Percentiles rank a stretch among this genome's conserved stretches.
Evolutionary conservation across 2,888 invertebrate species (phyloP).

Genomic region (Macroteleia sp.): DNA sequence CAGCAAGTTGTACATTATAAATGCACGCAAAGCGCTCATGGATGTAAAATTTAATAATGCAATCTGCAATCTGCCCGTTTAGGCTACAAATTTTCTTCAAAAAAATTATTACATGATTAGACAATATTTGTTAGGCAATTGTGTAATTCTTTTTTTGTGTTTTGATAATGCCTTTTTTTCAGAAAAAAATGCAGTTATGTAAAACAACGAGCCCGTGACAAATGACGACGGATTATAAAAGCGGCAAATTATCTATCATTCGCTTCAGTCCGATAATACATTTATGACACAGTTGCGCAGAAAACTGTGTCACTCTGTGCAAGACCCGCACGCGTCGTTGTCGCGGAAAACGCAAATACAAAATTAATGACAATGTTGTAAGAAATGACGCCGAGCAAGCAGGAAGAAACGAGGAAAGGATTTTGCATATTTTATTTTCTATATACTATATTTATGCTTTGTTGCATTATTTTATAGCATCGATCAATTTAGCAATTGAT

Average conservation of each 20-base stretch:
- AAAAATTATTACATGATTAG: no score
- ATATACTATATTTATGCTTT: no score
- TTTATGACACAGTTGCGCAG: conserved; percentile 59
- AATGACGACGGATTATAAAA: conserved; percentile 26
- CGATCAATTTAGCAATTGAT: no score
- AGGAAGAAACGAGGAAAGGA: conserved; percentile 41
- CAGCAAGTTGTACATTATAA: conserved; percentile 5
- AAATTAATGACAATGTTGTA: conserved; percentile 46
- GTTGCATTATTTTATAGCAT: no score
- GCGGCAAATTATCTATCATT: conserved; percentile 48
- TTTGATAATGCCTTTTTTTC: no score
- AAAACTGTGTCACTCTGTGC: conserved; percentile 57
- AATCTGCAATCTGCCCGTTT: conserved; percentile 1
- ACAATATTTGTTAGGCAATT: no score
- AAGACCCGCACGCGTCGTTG: conserved; percentile 41
- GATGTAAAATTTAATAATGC: neutral
- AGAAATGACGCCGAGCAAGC: conserved; percentile 21
- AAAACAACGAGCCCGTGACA: conserved; percentile 25
- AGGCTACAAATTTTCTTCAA: no score
- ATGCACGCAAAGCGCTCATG: neutral
- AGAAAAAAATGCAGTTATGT: neutral
- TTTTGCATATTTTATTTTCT: conserved; percentile 50
- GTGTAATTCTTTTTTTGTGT: no score
- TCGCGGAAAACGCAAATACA: conserved; percentile 47
- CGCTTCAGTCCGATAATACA: conserved; percentile 43